Conservation (phyloP, 2,888 invertebrate species). For the Campopleginae sp. region DNA sequence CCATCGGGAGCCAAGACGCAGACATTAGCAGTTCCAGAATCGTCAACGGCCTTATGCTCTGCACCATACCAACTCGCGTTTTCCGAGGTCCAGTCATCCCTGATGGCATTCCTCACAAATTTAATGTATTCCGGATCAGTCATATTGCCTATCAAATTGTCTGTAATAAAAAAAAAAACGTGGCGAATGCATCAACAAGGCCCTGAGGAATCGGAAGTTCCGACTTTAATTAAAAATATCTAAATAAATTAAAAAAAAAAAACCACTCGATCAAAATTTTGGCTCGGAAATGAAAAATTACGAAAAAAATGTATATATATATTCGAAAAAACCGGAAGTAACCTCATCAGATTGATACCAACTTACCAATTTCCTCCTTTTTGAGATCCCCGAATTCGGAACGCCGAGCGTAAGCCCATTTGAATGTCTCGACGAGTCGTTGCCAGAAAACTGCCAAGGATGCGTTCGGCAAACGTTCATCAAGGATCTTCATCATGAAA, state of each 20-base stretch:
- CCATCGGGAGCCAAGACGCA: slow-evolving; percentile 93
- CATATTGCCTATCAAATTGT: slow-evolving; percentile 84
- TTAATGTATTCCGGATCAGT: slow-evolving; percentile 87
- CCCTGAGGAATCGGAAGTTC: too few species aligned
- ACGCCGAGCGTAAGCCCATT: slow-evolving; percentile 95
- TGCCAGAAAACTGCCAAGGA: slow-evolving; percentile 90
- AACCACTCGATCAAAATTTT: too few species aligned
- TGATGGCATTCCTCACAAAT: slow-evolving; percentile 87
- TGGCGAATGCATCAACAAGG: too few species aligned
- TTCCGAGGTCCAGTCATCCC: slow-evolving; percentile 88
- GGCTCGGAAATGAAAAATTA: too few species aligned
- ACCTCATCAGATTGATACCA: too few species aligned
- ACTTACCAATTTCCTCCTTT: slow-evolving; percentile 87
- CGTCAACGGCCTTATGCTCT: slow-evolving; percentile 83
- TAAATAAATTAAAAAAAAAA: too few species aligned
- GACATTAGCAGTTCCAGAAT: slow-evolving; percentile 95
- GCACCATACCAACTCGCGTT: slow-evolving; percentile 89
- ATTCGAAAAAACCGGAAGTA: too few species aligned
- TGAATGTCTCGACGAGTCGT: slow-evolving; percentile 94
- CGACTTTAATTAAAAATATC: too few species aligned
- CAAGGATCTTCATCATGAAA: slow-evolving; percentile 92
- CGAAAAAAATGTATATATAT: too few species aligned
- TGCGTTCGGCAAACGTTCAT: slow-evolving; percentile 87
- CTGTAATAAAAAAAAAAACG: slow-evolving; percentile 65
- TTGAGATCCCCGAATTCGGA: slow-evolving; percentile 93